A percentile compares a stretch with the other conserved stretches of the same genome.
These are phyloP conservation scores for Chrysemys picta DNA, from an alignment of 2,113 vertebrate species.

Conservation along the genomic window DNA sequence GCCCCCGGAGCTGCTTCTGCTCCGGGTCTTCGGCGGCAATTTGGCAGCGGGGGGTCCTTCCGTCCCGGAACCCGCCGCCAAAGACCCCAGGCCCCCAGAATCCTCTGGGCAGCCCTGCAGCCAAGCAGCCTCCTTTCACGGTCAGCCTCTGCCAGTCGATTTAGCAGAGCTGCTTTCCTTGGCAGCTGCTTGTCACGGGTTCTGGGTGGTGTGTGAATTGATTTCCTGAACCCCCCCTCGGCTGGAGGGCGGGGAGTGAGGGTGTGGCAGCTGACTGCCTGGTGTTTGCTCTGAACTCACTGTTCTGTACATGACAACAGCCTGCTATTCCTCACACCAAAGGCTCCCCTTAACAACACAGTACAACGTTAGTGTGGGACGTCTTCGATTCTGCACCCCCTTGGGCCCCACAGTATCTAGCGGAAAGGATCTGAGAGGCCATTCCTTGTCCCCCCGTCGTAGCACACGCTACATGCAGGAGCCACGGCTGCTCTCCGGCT, in stretches of 20 bases:
- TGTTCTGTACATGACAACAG: neutral
- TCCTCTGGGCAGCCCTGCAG: no score
- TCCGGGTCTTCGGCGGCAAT: no score
- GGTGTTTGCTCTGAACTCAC: neutral
- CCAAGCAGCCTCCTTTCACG: neutral
- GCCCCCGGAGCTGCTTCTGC: no score
- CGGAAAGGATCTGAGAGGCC: no score
- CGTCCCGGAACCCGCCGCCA: no score
- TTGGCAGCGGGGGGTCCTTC: no score
- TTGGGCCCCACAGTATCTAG: neutral
- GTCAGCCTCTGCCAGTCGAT: neutral
- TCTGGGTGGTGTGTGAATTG: neutral
- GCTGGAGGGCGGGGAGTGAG: neutral
- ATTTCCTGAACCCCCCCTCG: neutral
- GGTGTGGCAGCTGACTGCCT: no score
- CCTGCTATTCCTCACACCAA: neutral
- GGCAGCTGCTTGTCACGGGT: neutral
- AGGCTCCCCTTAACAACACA: neutral
- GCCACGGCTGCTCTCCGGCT: neutral
- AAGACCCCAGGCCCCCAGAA: no score
- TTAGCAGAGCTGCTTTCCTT: neutral
- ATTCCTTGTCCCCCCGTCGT: neutral
- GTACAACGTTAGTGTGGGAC: neutral
- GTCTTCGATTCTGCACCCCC: neutral
- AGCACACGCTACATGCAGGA: neutral